Base-by-base conservation (phyloP, 1,140 invertebrate species). In the Caenorhabditis tropicalis region DNA sequence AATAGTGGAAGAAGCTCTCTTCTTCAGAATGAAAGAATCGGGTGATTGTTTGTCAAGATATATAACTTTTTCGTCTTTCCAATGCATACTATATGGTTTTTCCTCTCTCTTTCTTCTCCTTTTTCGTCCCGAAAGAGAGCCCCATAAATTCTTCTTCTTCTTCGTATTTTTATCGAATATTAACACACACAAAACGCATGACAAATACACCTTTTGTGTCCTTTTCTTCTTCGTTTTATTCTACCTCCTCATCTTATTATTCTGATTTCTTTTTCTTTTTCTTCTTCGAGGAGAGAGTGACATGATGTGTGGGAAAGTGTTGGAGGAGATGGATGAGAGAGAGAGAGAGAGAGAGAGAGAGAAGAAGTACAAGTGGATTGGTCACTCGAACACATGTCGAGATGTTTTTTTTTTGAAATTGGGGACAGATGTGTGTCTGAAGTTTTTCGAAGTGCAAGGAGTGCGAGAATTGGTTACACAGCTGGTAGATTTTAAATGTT, bases 151-250 rank as follows among this genome's bases (percentile, higher is more conserved):
- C 36, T n/a, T 19, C 36, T 33, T 9, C n/a, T 15, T 74, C 65
- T 74, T 74, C 65, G 33, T 74, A 74, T 74, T 74, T 74, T 74
- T 74, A 74, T 51, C 15, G 58, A 65, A 65, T 65, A 65, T 65
- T 65, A 74, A 46, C 65, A 46, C 24, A 74, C 24, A n/a, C n/a
- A n/a, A n/a, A n/a, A n/a, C n/a, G n/a, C n/a, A 43, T 27, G 29
- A 43, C 65, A 74, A 31, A 31, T 24, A 74, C 36, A 74, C 15
- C n/a, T 51, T 46, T n/a, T n/a, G 12, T 43, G 39, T 12, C 39
- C 39, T 43, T 12, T 43, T 12, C 12, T 12, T 43, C 39, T 43
- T 12, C 12, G 12, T 43, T 12, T n/a, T n/a, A n/a, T n/a, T n/a
- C n/a, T n/a, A n/a, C n/a, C n/a, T n/a, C 39, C 5, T 43, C 12